Conservation (phyloP, 1,140 invertebrate species). For the Lepidurus couesii region DNA sequence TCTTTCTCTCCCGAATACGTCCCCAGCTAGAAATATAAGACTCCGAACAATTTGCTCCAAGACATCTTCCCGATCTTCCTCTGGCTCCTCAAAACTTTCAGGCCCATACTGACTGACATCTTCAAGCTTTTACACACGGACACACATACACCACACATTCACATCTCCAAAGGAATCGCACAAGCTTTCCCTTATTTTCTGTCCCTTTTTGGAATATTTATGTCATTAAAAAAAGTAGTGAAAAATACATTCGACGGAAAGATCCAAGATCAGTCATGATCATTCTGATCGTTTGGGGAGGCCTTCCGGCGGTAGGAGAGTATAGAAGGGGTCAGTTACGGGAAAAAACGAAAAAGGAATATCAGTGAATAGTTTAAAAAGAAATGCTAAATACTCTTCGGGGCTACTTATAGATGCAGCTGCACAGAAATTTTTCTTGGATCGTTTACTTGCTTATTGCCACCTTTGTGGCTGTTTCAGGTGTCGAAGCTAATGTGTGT, state of each 20-base stretch:
- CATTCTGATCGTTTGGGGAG: no score
- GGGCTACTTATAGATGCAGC: neutral
- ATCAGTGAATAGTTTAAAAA: neutral
- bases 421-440: neutral
- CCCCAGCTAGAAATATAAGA: neutral
- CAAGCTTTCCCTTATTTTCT: no score
- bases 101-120: neutral
- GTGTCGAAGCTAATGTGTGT: slow-evolving; percentile 18
- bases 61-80: neutral
- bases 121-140: neutral
- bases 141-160: no score
- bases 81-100: neutral
- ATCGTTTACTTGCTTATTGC: neutral
- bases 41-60: neutral
- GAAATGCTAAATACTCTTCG: no score
- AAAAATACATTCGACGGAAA: no score
- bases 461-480: slow-evolving; percentile 10
- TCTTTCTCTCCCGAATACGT: neutral
- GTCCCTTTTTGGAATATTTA: no score
- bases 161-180: no score
- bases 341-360: neutral
- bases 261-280: no score
- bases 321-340: neutral
- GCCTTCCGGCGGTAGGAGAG: no score
- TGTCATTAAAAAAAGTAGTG: no score